These are phyloP conservation scores for Aphelenchoides bicaudatus DNA, from an alignment of 2,888 invertebrate genomes.

Conservation along the genomic window DNA sequence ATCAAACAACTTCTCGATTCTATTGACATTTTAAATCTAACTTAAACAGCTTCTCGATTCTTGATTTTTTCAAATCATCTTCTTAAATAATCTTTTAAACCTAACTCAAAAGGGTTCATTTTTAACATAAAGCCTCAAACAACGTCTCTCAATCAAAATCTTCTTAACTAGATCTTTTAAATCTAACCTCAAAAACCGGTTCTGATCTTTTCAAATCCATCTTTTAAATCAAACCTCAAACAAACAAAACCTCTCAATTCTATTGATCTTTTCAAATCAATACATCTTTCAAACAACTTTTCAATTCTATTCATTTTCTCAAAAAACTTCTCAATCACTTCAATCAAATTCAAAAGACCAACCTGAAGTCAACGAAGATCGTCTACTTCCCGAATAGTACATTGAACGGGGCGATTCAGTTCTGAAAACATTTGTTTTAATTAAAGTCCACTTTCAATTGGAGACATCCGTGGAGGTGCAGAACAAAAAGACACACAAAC, in stretches of 20 bases:
- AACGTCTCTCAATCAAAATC: too few relatives aligned
- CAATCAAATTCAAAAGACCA: conserved; percentile 28
- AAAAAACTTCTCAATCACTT: background rate
- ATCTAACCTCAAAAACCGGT: too few relatives aligned
- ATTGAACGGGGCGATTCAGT: conserved; percentile 61
- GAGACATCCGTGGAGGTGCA: background rate
- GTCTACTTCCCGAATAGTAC: conserved; percentile 69
- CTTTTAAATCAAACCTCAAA: too few relatives aligned
- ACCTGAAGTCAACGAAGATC: conserved; percentile 69
- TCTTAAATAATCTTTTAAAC: too few relatives aligned
- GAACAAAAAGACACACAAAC: conserved; percentile 6
- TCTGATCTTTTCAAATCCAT: too few relatives aligned
- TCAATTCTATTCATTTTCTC: conserved; percentile 4
- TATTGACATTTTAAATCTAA: too few relatives aligned
- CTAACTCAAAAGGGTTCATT: too few relatives aligned
- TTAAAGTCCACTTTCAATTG: background rate
- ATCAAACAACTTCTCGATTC: too few relatives aligned
- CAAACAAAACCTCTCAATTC: conserved; percentile 4
- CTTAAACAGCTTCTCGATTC: too few relatives aligned
- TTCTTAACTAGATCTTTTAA: too few relatives aligned
- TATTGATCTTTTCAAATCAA: background rate
- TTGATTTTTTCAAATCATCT: too few relatives aligned
- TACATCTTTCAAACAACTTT: conserved; percentile 20
- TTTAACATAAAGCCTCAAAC: too few relatives aligned
- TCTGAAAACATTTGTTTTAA: conserved; percentile 32